Base-by-base conservation (phyloP, 2,888 invertebrate species). In the Pyrgus malvae region DNA sequence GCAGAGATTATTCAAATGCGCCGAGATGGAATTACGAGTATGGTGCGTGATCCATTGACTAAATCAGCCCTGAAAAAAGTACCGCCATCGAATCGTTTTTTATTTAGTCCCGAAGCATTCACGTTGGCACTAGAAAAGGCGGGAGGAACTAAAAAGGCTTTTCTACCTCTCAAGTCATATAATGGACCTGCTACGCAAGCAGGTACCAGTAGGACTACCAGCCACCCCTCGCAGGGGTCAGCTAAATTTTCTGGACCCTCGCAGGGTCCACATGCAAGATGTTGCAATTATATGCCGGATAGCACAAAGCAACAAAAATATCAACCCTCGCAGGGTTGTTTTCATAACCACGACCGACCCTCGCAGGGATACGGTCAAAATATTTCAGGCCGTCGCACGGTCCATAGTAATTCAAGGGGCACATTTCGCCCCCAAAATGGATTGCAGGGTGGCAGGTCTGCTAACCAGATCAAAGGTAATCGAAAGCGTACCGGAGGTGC, bases 1-100 rank as follows among this genome's bases (percentile, higher is more conserved):
- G 51, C 51, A 0, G 51, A 51, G 25, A 6, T 8, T 5, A 37
- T 51, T 19, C 27, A 51, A 17, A 51, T 51, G 51, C 16, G 42
- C 1, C 21, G 42, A 11, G 35, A 51, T 6, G 35, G 35, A 0
- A 37, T 51, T 1, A 11, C 16, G 0, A 51, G 31, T 9, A 11
- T 12, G 5, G 9, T 44, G 1, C 33, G 42, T 5, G 51, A 51
- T 9, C 50, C 33, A 9, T 1, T 50, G 12, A 2, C 35, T 5
- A 50, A 50, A 42, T 4, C 35, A 1, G 14, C 42, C 0, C 27
- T 42, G n/a, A 23, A 25, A n/a, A 50, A 35, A 42, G 29, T 50
- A 1, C 50, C 50, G 0, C 42, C 50, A 5, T 42, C 42, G 0
- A 17, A 29, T 2, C 11, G 11, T 7, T 11, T 33, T 25, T 4